Conservation (phyloP, 2,113 vertebrate genomes). For the Drymodes brunneopygia region DNA sequence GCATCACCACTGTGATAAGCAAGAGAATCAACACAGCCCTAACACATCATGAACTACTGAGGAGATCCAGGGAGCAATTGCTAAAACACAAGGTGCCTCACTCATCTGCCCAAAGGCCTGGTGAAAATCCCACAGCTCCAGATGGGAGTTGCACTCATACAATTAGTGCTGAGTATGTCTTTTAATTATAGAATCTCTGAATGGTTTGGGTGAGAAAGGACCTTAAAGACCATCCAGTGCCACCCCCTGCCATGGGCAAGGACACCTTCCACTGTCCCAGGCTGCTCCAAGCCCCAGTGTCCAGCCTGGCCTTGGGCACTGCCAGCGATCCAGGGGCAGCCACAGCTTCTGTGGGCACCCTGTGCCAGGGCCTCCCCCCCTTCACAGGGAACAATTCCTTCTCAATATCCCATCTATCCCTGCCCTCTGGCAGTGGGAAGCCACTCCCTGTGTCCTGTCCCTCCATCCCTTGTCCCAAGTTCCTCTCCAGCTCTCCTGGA, state of each 20-base stretch:
- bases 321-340: background rate
- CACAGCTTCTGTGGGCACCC: background rate
- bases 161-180: background rate
- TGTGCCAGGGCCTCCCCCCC: background rate
- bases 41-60: fast-evolving
- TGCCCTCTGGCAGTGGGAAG: background rate
- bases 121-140: background rate
- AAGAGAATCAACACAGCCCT: background rate
- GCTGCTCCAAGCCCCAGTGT: background rate
- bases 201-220: background rate
- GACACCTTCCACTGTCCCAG: fast-evolving
- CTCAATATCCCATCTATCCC: background rate
- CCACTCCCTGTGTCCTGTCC: background rate
- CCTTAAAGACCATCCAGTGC: fast-evolving
- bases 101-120: background rate
- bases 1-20: background rate
- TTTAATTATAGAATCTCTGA: background rate
- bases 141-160: background rate
- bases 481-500: background rate
- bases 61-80: background rate
- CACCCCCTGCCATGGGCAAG: background rate
- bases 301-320: background rate
- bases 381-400: background rate
- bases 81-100: background rate
- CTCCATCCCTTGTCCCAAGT: fast-evolving